Evolutionary conservation across 2,888 invertebrate species (phyloP), one percentile per base, ranked within the genome.

Genomic region (Sphecodes monilicornis): DNA sequence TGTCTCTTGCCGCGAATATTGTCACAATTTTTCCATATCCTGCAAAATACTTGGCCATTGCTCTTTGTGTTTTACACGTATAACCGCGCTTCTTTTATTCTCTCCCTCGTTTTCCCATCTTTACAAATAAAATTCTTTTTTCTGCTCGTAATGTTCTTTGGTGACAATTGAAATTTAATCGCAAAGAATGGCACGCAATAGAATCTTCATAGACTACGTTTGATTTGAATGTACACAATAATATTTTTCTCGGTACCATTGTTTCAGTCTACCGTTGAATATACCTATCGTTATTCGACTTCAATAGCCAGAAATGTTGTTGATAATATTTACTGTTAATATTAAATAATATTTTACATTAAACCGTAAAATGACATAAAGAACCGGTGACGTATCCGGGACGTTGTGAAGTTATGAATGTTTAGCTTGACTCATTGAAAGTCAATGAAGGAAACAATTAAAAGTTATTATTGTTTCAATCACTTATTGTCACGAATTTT

Each of bases 1-100:
- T 64, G 18, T 64, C 64, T 64, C 46, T 54, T 18, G 18, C 54
- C 54, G 64, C 29, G 64, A 64, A 64, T 64, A 64, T 64, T 32
- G 32, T 64, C 29, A 16, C 32, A 18, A 32, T 64, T 64, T 64
- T 64, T 18, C 32, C 32, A 64, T 64, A 64, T 64, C 32, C 32
- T 32, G 64, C 64, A 16, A 32, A 64, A 32, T 32, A 64, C 64
- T 64, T 64, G 32, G 8, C 32, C 64, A 18, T 18, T 16, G 32
- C 64, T 64, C 64, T 64, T 32, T 64, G 32, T 18, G 18, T 8
- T 32, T 64, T 1, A 1, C 18, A 64, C 18, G 18, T 32, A 18
- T 18, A 32, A 32, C 18, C 18, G 18, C 32, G 64, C 18, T 16
- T 5, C 64, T 29, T 64, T 64, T 18, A 64, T 64, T 64, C 18